Evolutionary conservation across 2,797 vertebrate species (phyloP).

Genomic region (Leptatherina wallacei): DNA sequence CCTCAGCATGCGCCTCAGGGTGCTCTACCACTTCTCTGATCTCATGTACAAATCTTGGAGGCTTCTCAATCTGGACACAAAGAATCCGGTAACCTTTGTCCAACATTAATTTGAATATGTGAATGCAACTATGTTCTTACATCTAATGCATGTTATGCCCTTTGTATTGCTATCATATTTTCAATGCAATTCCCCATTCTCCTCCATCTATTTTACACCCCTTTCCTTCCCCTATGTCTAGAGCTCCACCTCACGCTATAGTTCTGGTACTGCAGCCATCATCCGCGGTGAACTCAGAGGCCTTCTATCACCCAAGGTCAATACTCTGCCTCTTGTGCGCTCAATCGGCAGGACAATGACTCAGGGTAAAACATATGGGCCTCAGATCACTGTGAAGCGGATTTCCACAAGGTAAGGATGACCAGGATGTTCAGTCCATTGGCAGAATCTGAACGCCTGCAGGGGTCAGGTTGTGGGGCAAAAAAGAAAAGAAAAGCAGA

Average conservation of each 20-base stretch:
- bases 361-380: slow-evolving; percentile 88
- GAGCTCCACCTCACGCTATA: slow-evolving; percentile 82
- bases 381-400: slow-evolving; percentile 87
- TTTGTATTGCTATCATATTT: neutral
- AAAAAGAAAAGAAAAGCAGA: slow-evolving; percentile 3
- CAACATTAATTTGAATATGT: slow-evolving; percentile 7
- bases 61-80: slow-evolving; percentile 83
- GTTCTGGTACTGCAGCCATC: slow-evolving; percentile 82
- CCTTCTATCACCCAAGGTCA: slow-evolving; percentile 87
- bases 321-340: slow-evolving; percentile 85
- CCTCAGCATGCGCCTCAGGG: slow-evolving; percentile 81
- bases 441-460: slow-evolving; percentile 3
- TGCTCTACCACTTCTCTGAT: slow-evolving; percentile 87
- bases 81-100: slow-evolving; percentile 70
- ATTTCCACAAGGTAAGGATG: slow-evolving; percentile 81
- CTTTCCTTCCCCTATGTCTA: slow-evolving; percentile 39
- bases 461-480: slow-evolving; percentile 6
- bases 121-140: neutral
- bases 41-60: slow-evolving; percentile 89
- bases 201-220: neutral
- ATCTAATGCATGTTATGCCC: neutral
- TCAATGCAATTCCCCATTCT: neutral
- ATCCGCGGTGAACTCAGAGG: slow-evolving; percentile 85
- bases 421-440: neutral
- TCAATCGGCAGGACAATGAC: slow-evolving; percentile 87